A percentile compares a stretch with the other conserved stretches of the same genome.
These are phyloP conservation scores for Daktulosphaira vitifoliae DNA, from an alignment of 1,140 invertebrate genomes.

Conservation along the genomic window DNA sequence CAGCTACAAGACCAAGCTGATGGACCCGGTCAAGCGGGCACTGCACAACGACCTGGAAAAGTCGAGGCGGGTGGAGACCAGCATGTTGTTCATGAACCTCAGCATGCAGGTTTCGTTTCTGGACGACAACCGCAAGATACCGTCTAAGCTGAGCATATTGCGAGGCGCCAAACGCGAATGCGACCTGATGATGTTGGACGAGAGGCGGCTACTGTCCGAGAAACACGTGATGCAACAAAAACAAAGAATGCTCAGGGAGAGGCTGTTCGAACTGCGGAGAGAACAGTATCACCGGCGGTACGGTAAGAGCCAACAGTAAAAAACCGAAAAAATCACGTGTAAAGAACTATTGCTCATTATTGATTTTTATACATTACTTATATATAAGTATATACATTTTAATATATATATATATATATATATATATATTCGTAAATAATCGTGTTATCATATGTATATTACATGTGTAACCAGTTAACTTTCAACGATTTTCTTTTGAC, in stretches of 20 bases:
- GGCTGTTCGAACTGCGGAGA: conserved; percentile 23
- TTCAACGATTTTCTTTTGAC: no score
- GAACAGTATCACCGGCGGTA: conserved; percentile 24
- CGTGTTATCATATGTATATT: not conserved
- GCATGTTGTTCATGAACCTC: conserved; percentile 33
- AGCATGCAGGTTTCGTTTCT: conserved; percentile 23
- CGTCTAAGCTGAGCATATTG: conserved; percentile 32
- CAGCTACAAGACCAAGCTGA: conserved; percentile 26
- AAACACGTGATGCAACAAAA: conserved; percentile 26
- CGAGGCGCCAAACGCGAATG: conserved; percentile 27
- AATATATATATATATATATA: not conserved
- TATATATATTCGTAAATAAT: not conserved
- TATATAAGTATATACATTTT: not conserved
- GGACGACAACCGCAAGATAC: conserved; percentile 30
- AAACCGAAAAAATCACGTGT: no score
- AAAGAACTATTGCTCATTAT: no score
- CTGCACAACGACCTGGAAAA: conserved; percentile 29
- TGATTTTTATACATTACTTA: not conserved
- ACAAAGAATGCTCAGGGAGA: conserved; percentile 15
- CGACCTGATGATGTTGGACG: conserved; percentile 21
- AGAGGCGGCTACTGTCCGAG: conserved; percentile 26
- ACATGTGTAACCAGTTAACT: not conserved
- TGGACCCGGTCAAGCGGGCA: conserved; percentile 25
- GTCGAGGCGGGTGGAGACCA: conserved; percentile 18
- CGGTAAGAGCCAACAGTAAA: not conserved